Base-by-base conservation (phyloP, 2,113 vertebrate species). In the Pagrus major region DNA sequence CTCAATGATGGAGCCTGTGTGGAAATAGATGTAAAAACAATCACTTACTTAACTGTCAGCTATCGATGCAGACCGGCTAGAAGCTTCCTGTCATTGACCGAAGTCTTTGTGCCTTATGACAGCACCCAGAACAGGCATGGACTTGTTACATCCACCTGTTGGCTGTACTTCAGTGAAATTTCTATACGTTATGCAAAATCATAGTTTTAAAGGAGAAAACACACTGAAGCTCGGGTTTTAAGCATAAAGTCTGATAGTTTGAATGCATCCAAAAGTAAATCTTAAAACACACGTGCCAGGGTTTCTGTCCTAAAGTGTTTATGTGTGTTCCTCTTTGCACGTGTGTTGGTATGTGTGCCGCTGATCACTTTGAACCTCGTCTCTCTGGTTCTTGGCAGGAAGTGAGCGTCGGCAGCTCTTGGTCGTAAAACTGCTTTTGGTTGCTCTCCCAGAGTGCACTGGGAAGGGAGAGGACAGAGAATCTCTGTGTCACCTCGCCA, bases 401-500 rank as follows among this genome's bases (percentile, higher is more conserved):
- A 93, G 88, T 81, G 84, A 81, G 74, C 55, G 33, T 88, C 89
- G 55, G 80, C 78, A 67, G 86, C 87, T 85, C 86, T 82, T 42
- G 80, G 67, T 92, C 49, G 60, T 88, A 89, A 91, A 93, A 90
- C 88, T 82, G 78, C 71, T 90, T 86, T 89, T 91, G 91, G 88
- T 91, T 23, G 27, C 74, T 73, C 44, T 91, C 91, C 91, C 91
- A 83, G 88, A 72, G 51, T 84, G 84, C 82, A 79, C 29, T 18
- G 84, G 81, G 79, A 68, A 61, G 41, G 58, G 41, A 74, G 88
- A 89, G 88, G 86, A 93, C 91, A 92, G 88, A 91, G 91, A 79
- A 84, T 79, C 87, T 90, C 87, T 93, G 84, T 93, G 92, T 91
- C 80, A 81, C 9, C 74, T 78, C 56, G 3, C 55, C 65, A 33